Percentiles rank a stretch among this genome's conserved stretches.
phyloP scores from a whole-genome alignment of 2,888 invertebrate species.

The Heteropelma amictum region DNA sequence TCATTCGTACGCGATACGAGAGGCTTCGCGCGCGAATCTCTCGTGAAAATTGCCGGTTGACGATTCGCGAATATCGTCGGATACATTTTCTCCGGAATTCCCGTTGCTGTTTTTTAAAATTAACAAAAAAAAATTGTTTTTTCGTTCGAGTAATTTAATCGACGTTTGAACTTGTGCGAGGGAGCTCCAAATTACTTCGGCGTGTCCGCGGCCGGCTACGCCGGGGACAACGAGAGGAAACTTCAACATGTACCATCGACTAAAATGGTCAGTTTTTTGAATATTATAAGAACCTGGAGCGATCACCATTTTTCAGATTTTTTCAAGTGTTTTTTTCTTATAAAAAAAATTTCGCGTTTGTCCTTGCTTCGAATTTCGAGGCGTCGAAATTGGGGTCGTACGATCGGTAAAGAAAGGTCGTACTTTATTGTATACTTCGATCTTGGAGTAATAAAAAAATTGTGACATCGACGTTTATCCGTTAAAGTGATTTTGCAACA shows the following conservation, averaged over 20 bases:
- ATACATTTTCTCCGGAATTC: neutral
- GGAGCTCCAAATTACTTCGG: constrained; percentile 17
- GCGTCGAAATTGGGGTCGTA: too few relatives aligned
- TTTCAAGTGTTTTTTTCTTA: neutral
- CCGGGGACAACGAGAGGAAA: constrained; percentile 32
- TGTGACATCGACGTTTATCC: too few relatives aligned
- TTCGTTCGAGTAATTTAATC: neutral
- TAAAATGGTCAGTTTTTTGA: constrained; percentile 61
- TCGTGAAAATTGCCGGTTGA: neutral
- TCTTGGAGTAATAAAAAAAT: too few relatives aligned
- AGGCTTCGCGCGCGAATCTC: neutral
- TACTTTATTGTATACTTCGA: too few relatives aligned
- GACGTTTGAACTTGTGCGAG: constrained; percentile 1
- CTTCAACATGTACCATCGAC: constrained; percentile 66
- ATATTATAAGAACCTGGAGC: neutral
- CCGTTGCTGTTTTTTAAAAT: neutral
- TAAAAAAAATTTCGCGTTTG: too few relatives aligned
- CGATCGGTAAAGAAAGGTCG: too few relatives aligned
- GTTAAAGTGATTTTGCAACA: too few relatives aligned
- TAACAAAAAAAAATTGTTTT: too few relatives aligned
- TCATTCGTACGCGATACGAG: neutral
- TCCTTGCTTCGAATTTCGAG: too few relatives aligned
- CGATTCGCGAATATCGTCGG: neutral
- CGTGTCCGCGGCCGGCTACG: constrained; percentile 41
- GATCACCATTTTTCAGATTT: neutral